Evolutionary conservation across 1,140 invertebrate genomes (phyloP).

Genomic region (Nomia melanderi): DNA sequence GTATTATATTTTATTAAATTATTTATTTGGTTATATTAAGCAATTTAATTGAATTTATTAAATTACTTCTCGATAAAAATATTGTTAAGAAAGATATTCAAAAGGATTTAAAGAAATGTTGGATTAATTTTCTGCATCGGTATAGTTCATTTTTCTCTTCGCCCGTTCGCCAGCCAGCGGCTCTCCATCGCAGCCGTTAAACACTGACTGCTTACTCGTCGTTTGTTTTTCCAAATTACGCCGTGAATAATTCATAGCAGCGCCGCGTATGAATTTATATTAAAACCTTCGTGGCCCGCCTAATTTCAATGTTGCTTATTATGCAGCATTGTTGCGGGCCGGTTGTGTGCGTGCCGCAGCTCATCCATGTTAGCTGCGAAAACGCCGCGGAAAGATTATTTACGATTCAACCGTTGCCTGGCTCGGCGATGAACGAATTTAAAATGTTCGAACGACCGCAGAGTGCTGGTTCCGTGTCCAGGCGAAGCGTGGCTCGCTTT

Average conservation of each 20-base stretch:
- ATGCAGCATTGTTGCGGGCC: slow-evolving; percentile 28
- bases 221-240: slow-evolving; percentile 67
- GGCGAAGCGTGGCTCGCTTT: neutral
- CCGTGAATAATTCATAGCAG: slow-evolving; percentile 68
- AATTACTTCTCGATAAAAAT: too few relatives aligned
- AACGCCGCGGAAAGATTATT: slow-evolving; percentile 18
- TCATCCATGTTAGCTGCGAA: slow-evolving; percentile 8
- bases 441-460: slow-evolving; percentile 12
- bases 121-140: neutral
- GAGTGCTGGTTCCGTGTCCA: neutral
- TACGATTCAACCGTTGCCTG: slow-evolving; percentile 20
- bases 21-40: too few relatives aligned
- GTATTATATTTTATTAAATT: too few relatives aligned
- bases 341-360: neutral
- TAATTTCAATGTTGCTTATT: slow-evolving; percentile 57
- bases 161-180: neutral
- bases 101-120: too few relatives aligned
- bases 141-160: neutral
- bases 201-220: slow-evolving; percentile 45
- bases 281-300: slow-evolving; percentile 55
- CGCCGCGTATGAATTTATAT: slow-evolving; percentile 68
- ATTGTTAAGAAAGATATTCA: too few relatives aligned
- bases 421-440: slow-evolving; percentile 16
- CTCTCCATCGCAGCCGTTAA: neutral
- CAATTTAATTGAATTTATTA: too few relatives aligned